A percentile compares a stretch with the other conserved stretches of the same genome.
Evolutionary conservation across 2,888 invertebrate genomes (phyloP).

Genomic region (Stegophylla sp.): DNA sequence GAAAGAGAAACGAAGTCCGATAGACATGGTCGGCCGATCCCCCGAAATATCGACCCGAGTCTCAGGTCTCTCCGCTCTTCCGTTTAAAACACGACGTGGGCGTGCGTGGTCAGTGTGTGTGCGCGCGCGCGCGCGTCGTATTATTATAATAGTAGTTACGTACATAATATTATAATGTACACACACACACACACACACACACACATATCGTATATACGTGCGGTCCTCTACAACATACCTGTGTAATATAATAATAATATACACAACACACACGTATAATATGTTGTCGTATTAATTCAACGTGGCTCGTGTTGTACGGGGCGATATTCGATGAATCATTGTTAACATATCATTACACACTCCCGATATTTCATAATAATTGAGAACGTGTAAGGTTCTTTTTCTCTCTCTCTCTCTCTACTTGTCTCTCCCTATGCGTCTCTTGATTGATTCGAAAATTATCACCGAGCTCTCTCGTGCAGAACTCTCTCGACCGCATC

Average conservation of each 20-base stretch:
- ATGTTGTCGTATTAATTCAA: background rate
- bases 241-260: background rate
- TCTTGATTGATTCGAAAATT: slow-evolving; percentile 14
- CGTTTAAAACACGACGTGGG: slow-evolving; percentile 16
- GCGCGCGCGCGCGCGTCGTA: background rate
- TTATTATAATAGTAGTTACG: background rate
- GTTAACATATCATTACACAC: slow-evolving; percentile 20
- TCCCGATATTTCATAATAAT: background rate
- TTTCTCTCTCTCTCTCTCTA: no score
- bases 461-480: background rate
- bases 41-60: background rate
- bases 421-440: no score
- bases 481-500: slow-evolving; percentile 1
- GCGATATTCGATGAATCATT: slow-evolving; percentile 42
- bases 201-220: background rate
- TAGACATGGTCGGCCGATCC: no score
- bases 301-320: background rate
- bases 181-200: background rate
- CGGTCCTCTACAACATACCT: background rate
- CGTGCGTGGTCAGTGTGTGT: background rate
- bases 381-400: background rate
- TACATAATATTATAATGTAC: background rate
- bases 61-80: background rate
- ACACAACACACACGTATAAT: background rate
- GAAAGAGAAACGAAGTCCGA: no score